Evolutionary conservation across 2,888 invertebrate genomes (phyloP), one percentile per base, ranked within the genome.

Genomic region (Nephrocerus scutellatus): DNA sequence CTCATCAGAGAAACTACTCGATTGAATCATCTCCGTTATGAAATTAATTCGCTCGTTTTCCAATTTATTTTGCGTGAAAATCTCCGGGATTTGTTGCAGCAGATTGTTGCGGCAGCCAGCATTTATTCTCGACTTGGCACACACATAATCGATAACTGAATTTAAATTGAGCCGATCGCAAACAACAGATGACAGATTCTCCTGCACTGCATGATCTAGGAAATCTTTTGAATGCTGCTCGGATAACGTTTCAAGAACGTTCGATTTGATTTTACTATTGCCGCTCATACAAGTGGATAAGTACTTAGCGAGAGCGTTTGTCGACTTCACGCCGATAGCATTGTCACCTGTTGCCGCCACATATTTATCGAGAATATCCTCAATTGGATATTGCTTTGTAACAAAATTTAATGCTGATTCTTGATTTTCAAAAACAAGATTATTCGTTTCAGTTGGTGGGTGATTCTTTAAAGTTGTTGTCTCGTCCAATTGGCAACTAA

Each of bases 211-310:
- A 47, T 66, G 63, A 39, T 68, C 61, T 30, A 68, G 50, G 39
- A 68, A 67, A 20, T 67, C 66, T 36, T 62, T 62, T 6, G 68
- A 62, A 44, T 68, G 60, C 43, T 66, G 62, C 49, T 68, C 67
- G 3, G 67, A 65, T 10, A 68, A 51, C 3, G 55, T 57, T 44
- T 68, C 69, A 30, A 68, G 41, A 4, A 68, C 57, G 41, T 50
- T 57, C 5, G 54, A 47, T 46, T 63, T 64, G 3, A 63, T 50
- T 42, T 64, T 63, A 3, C 55, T 37, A 36, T 60, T 61, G 21
- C 30, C 40, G 30, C 43, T 49, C 68, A 69, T 68, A 13, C 57
- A 47, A 10, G 48, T 47, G 3, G 66, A 63, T 31, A 68, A 39
- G 30, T 59, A 54, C 42, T 63, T 65, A 21, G 59, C 50, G 18